Evolutionary conservation across 2,888 invertebrate species (phyloP).

Genomic region (Parnassius apollo): DNA sequence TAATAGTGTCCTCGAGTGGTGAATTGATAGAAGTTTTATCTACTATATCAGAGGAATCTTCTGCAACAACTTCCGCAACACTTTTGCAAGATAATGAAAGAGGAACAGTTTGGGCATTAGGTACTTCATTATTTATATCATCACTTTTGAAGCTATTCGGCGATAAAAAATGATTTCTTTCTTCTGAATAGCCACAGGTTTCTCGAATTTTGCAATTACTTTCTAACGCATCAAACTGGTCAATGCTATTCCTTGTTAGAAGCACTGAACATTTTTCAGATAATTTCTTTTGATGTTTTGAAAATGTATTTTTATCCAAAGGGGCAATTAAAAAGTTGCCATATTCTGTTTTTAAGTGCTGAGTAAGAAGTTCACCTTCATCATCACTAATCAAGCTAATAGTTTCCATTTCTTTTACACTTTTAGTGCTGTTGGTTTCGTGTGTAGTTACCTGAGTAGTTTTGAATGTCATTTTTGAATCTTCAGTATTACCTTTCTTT

Average conservation of each 20-base stretch:
- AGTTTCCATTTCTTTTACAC: conserved; percentile 51
- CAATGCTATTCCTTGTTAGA: conserved; percentile 37
- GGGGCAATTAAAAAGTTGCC: conserved; percentile 48
- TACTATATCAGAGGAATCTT: conserved; percentile 49
- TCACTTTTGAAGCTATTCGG: background rate
- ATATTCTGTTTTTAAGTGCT: conserved; percentile 51
- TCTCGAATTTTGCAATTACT: background rate
- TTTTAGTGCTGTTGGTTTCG: background rate
- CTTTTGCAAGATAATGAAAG: conserved; percentile 3
- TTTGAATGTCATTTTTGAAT: conserved; percentile 20
- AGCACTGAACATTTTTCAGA: conserved; percentile 50
- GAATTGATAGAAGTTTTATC: background rate
- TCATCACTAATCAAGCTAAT: conserved; percentile 69
- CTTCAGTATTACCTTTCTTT: conserved; percentile 42
- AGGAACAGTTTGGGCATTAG: background rate
- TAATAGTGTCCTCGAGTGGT: background rate
- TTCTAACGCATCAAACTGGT: conserved; percentile 23
- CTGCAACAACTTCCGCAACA: conserved; percentile 44
- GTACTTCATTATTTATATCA: background rate
- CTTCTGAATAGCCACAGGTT: background rate
- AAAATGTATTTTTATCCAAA: conserved; percentile 39
- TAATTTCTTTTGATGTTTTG: conserved; percentile 54
- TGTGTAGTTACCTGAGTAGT: background rate
- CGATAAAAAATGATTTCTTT: background rate
- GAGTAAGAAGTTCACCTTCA: conserved; percentile 42